Percentiles rank a stretch among this genome's conserved stretches.
These are phyloP conservation scores for Oedothorax gibbosus DNA, from an alignment of 1,140 invertebrate genomes.

Conservation along the genomic window DNA sequence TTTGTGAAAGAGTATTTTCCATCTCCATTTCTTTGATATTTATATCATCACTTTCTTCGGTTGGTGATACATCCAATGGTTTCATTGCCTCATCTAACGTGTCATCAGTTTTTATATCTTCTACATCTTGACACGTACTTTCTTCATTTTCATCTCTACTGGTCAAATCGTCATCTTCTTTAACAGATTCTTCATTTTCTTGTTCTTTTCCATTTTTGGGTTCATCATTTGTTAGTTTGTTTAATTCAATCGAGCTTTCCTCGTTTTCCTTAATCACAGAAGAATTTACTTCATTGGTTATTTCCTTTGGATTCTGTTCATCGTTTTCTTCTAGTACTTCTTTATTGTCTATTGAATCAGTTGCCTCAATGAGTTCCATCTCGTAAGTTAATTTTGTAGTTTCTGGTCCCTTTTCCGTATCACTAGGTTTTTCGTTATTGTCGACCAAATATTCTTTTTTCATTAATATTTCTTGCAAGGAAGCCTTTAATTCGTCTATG, in stretches of 20 bases:
- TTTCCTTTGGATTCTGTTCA: neutral
- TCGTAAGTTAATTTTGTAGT: neutral
- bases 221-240: neutral
- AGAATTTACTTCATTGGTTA: neutral
- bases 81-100: conserved; percentile 18
- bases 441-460: neutral
- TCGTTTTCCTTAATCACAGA: neutral
- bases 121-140: conserved; percentile 39
- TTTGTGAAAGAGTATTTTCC: conserved; percentile 16
- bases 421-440: neutral
- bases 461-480: neutral
- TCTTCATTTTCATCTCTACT: conserved; percentile 44
- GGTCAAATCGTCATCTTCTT: conserved; percentile 5
- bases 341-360: neutral
- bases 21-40: neutral
- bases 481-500: conserved; percentile 35
- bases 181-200: conserved; percentile 7
- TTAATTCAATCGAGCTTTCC: neutral
- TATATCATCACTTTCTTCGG: neutral
- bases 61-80: neutral
- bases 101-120: conserved; percentile 46
- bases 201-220: neutral
- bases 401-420: neutral
- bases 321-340: conserved; percentile 3
- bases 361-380: neutral